Conservation (phyloP, 2,113 vertebrate genomes). For the Lycocorax pyrrhopterus region DNA sequence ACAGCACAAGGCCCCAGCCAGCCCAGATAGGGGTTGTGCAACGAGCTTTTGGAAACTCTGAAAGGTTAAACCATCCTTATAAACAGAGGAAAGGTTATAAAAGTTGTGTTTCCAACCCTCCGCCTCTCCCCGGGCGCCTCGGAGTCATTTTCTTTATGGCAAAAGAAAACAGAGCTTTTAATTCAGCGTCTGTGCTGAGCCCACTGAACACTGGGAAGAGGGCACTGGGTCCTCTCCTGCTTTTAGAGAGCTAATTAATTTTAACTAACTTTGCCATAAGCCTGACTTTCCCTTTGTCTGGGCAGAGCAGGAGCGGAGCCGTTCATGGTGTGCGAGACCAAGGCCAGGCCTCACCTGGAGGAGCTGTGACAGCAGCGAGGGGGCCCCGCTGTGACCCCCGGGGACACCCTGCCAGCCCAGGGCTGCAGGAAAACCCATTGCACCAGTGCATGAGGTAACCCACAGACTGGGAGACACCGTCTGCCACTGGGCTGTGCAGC, state of each 20-base stretch:
- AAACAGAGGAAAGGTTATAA: not conserved
- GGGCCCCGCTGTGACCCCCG: not conserved
- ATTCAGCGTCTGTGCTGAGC: not conserved
- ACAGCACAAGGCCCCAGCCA: not conserved
- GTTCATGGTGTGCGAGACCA: not conserved
- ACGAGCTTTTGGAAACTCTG: not conserved
- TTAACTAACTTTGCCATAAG: not conserved
- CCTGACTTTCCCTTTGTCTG: not conserved
- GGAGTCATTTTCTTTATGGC: not conserved
- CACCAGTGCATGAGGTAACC: rapidly evolving
- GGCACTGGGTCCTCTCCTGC: not conserved
- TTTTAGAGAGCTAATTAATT: not conserved
- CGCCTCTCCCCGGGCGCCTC: not conserved
- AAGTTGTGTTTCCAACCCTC: not conserved
- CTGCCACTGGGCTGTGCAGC: not conserved
- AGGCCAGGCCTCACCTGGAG: not conserved
- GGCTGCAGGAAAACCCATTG: not conserved
- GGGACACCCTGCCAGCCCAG: not conserved
- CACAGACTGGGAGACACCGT: not conserved
- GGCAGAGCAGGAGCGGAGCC: not conserved
- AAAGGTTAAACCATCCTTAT: not conserved
- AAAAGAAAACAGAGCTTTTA: not conserved
- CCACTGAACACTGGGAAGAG: not conserved
- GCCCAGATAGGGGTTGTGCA: not conserved
- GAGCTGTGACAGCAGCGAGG: not conserved